phyloP scores from a whole-genome alignment of 2,888 invertebrate species.

The Tipula helvola region DNA sequence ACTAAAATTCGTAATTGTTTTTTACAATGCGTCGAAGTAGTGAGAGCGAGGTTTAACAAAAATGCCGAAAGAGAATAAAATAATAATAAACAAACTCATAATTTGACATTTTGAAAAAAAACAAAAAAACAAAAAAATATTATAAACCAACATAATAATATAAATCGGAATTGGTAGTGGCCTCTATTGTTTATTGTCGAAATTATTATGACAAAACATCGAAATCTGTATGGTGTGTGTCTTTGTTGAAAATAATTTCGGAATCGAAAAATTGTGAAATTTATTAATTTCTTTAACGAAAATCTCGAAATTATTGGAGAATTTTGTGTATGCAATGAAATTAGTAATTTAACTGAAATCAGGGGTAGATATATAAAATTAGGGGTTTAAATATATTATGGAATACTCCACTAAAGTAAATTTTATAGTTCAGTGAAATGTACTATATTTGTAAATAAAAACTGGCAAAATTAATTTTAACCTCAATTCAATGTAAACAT shows the following conservation, averaged over 20 bases:
- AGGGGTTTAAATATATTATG: not conserved
- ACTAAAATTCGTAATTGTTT: not conserved
- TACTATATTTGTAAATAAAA: too few relatives aligned
- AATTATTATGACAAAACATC: not conserved
- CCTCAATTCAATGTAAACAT: too few relatives aligned
- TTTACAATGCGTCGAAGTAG: slow-evolving; percentile 8
- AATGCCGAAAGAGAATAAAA: not conserved
- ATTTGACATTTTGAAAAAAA: not conserved
- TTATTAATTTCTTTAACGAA: not conserved
- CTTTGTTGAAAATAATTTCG: not conserved
- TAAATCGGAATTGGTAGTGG: not conserved
- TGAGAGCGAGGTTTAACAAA: not conserved
- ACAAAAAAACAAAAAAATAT: not conserved
- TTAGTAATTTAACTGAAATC: not conserved
- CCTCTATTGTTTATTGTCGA: not conserved
- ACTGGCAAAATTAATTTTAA: too few relatives aligned
- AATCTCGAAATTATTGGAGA: not conserved
- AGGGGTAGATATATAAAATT: not conserved
- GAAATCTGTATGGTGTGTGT: not conserved
- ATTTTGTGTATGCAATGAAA: not conserved
- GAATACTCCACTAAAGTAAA: too few relatives aligned
- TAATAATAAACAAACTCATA: not conserved
- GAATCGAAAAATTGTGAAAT: not conserved
- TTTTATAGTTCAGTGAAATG: too few relatives aligned
- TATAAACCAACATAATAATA: not conserved